phyloP scores from a whole-genome alignment of 1,140 invertebrate species.

The Whitmania pigra region DNA sequence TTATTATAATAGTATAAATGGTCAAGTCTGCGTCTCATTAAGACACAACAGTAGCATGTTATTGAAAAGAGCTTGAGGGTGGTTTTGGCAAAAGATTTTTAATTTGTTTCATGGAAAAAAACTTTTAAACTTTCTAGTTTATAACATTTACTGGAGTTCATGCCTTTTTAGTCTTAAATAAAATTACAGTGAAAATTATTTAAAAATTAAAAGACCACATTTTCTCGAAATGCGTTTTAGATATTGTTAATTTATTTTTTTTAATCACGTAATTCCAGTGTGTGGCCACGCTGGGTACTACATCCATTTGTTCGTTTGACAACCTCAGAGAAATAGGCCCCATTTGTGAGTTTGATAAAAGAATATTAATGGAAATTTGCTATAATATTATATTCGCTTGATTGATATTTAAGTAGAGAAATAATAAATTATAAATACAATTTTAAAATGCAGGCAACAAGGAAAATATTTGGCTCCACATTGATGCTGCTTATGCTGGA shows the following conservation, averaged over 20 bases:
- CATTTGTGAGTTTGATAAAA: slow-evolving; percentile 47
- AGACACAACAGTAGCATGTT: too few relatives aligned
- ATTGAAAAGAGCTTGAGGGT: too few relatives aligned
- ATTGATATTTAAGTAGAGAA: background rate
- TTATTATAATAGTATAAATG: too few relatives aligned
- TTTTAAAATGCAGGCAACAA: slow-evolving; percentile 45
- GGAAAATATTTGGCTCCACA: slow-evolving; percentile 73
- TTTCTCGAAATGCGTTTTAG: background rate
- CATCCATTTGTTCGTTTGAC: slow-evolving; percentile 77
- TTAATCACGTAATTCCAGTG: slow-evolving; percentile 50
- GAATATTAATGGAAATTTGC: background rate
- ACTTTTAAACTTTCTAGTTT: background rate
- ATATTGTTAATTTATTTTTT: background rate
- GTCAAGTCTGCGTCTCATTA: too few relatives aligned
- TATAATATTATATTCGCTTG: too few relatives aligned
- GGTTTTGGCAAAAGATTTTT: too few relatives aligned
- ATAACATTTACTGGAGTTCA: background rate
- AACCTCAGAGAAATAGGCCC: slow-evolving; percentile 69
- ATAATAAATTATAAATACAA: background rate
- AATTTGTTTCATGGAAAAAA: background rate
- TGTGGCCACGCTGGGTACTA: slow-evolving; percentile 80
- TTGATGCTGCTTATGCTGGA: slow-evolving; percentile 87
- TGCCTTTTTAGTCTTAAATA: background rate
- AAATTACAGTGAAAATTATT: background rate
- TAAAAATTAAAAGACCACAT: background rate